phyloP scores from a whole-genome alignment of 2,797 vertebrate genomes.

The Myioborus melanocephalus region DNA sequence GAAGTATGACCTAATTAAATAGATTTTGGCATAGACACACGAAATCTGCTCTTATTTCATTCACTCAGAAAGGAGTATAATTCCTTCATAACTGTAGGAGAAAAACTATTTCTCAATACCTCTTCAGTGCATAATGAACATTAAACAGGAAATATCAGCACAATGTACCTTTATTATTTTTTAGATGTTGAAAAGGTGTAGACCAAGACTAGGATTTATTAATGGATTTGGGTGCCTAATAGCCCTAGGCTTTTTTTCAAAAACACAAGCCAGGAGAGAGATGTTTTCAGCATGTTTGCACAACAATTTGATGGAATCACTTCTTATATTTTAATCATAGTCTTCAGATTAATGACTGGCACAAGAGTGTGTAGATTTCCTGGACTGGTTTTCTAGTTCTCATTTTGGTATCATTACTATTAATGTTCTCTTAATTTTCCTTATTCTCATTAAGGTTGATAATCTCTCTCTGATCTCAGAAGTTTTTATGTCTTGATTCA shows the following conservation, averaged over 20 bases:
- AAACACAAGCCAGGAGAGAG: not conserved
- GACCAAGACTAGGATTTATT: constrained; percentile 8
- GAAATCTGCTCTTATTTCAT: constrained; percentile 42
- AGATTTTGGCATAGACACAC: constrained; percentile 55
- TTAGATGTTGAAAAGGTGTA: constrained; percentile 33
- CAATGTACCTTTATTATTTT: constrained; percentile 23
- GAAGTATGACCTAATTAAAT: constrained; percentile 71
- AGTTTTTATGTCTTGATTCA: not conserved
- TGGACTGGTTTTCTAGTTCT: constrained; percentile 9
- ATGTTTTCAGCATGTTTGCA: constrained; percentile 19
- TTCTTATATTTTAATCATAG: not conserved
- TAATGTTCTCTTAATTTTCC: constrained; percentile 20
- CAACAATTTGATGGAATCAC: constrained; percentile 1
- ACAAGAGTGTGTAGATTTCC: not conserved
- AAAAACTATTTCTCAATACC: constrained; percentile 50
- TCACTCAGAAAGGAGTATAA: constrained; percentile 42
- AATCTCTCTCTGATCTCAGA: not conserved
- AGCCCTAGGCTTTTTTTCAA: constrained; percentile 2
- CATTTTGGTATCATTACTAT: constrained; percentile 7
- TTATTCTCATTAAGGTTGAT: not conserved
- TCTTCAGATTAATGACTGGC: not conserved
- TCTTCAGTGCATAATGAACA: constrained; percentile 8
- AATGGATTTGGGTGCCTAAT: not conserved
- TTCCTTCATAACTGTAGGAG: constrained; percentile 39
- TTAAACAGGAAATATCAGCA: constrained; percentile 54